Conservation (phyloP, 2,113 vertebrate species). For the Istiophorus platypterus region DNA sequence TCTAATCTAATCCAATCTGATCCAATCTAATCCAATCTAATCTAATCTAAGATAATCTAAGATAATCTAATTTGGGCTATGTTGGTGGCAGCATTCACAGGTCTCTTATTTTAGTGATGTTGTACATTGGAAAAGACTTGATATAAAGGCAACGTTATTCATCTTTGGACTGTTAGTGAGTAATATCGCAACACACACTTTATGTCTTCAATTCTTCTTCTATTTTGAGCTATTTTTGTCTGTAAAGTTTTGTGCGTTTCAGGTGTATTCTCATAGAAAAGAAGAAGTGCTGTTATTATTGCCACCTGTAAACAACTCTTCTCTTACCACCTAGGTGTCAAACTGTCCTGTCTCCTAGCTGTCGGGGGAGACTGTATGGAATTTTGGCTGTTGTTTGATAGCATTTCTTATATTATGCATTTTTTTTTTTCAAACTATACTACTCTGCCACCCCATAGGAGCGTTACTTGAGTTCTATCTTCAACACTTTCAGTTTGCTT, state of each 20-base stretch:
- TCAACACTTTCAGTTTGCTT: neutral
- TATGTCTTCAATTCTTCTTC: no score
- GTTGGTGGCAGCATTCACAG: neutral
- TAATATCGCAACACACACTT: no score
- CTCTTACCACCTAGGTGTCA: slow-evolving; percentile 41
- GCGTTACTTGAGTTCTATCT: neutral
- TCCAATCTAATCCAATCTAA: slow-evolving; percentile 12
- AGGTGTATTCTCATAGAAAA: neutral
- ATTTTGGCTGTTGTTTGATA: neutral
- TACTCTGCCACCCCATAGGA: neutral
- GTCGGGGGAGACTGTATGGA: neutral
- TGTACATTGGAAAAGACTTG: neutral
- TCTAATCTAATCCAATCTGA: slow-evolving; percentile 12
- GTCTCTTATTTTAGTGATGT: neutral
- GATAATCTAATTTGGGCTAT: neutral
- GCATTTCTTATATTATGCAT: slow-evolving; percentile 6
- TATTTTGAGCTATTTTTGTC: neutral
- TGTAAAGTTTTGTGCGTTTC: neutral
- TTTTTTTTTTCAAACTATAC: neutral
- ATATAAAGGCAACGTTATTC: neutral
- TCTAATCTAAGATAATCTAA: slow-evolving; percentile 27
- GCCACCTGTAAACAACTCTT: neutral
- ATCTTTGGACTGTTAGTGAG: neutral
- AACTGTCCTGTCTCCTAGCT: slow-evolving; percentile 40
- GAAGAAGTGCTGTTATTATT: slow-evolving; percentile 11